Conservation (phyloP, 2,113 vertebrate genomes). For the Ranitomeya variabilis region DNA sequence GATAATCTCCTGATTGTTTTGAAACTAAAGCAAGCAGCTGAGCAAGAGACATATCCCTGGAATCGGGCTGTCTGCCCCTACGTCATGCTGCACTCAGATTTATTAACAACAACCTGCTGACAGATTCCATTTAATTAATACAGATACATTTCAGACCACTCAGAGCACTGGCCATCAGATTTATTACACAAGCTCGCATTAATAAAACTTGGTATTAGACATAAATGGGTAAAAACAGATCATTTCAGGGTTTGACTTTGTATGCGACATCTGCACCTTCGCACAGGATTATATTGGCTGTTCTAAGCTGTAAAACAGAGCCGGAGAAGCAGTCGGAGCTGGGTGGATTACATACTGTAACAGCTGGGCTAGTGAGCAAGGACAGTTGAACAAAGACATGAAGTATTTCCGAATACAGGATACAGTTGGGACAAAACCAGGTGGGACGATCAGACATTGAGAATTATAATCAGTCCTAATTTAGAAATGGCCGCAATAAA, state of each 20-base stretch:
- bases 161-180: neutral
- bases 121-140: too few relatives aligned
- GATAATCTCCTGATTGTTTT: too few relatives aligned
- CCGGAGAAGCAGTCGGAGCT: neutral
- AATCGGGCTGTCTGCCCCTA: too few relatives aligned
- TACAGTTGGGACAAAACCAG: constrained; percentile 46
- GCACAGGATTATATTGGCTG: neutral
- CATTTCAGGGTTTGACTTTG: neutral
- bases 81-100: too few relatives aligned
- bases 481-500: neutral
- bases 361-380: constrained; percentile 36
- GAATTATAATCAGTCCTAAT: constrained; percentile 17
- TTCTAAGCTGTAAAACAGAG: constrained; percentile 36
- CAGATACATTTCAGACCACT: neutral
- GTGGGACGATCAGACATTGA: constrained; percentile 41
- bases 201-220: neutral
- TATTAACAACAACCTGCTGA: too few relatives aligned
- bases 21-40: too few relatives aligned
- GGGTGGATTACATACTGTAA: constrained; percentile 39
- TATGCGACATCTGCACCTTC: constrained; percentile 3
- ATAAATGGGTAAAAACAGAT: neutral
- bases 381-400: constrained; percentile 20
- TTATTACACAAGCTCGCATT: neutral
- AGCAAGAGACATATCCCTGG: too few relatives aligned
- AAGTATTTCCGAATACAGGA: constrained; percentile 51